A percentile compares a stretch with the other conserved stretches of the same genome.
Evolutionary conservation across 2,113 vertebrate genomes (phyloP).

Genomic region (Pardalotus punctatus): DNA sequence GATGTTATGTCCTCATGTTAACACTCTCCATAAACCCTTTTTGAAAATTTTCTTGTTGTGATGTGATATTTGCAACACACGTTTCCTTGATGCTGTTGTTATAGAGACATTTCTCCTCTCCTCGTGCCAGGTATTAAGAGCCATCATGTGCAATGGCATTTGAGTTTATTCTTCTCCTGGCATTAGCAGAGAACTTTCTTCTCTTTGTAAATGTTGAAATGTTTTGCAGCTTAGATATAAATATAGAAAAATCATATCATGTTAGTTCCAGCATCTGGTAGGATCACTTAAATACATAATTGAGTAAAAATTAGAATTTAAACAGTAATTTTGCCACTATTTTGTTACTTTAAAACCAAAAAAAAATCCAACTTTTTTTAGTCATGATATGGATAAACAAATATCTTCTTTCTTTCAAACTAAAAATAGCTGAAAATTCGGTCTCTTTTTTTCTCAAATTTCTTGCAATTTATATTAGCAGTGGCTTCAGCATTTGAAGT

Average conservation of each 20-base stretch:
- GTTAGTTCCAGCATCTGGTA: constrained; percentile 54
- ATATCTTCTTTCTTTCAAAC: constrained; percentile 15
- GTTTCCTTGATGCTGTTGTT: constrained; percentile 4
- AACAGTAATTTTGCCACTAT: constrained; percentile 45
- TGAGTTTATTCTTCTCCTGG: constrained; percentile 50
- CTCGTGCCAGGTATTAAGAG: not conserved
- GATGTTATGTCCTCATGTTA: not conserved
- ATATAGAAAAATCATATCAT: not conserved
- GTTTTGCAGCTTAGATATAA: constrained; percentile 35
- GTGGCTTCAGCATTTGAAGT: not conserved
- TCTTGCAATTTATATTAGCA: constrained; percentile 30
- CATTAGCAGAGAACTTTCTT: constrained; percentile 20
- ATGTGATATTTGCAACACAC: not conserved
- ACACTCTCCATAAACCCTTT: not conserved
- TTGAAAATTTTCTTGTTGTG: not conserved
- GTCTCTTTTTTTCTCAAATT: not conserved
- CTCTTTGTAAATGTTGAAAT: constrained; percentile 51
- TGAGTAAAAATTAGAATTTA: constrained; percentile 50
- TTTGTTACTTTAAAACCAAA: constrained; percentile 27
- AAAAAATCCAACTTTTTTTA: constrained; percentile 10
- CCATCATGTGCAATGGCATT: constrained; percentile 13
- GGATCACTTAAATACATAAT: constrained; percentile 37
- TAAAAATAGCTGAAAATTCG: constrained; percentile 22
- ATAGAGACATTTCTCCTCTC: not conserved
- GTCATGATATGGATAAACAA: constrained; percentile 23